Base-by-base conservation (phyloP, 2,113 vertebrate species). In the Pituophis catenifer region DNA sequence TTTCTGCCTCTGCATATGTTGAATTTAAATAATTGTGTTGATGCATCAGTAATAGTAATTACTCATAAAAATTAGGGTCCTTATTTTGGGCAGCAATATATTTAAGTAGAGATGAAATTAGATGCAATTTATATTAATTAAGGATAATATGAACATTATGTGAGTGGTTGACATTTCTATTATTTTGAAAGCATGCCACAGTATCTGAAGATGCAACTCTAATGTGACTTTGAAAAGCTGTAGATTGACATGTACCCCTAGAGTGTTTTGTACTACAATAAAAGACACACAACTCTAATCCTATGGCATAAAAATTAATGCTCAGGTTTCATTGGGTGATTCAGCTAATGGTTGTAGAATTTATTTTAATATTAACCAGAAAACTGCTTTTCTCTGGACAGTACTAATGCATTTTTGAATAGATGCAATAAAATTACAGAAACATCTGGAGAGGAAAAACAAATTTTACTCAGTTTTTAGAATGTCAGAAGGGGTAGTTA, bases 1-100 rank as follows among this genome's bases (percentile, higher is more conserved):
- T 95, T 96, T 93, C 96, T 97, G 95, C 93, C 93, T 96, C 95
- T 95, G 94, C 94, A 96, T 97, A 96, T 93, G 96, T 96, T 96
- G 96, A 96, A 97, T 96, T 96, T 97, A 97, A 96, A 96, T 96
- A 97, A 97, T 97, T 97, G 95, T 96, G 95, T 97, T 97, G 95
- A 97, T 96, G 94, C 96, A 96, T 96, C 95, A 96, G 94, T 97
- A 98, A 95, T 96, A 96, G 95, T 96, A 95, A 96, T 96, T 96
- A 94, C 95, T 97, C 96, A 96, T 97, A 95, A 97, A 97, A 97
- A 97, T 97, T 97, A 97, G 95, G 95, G 94, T 96, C 94, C 93
- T 94, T 96, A 97, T 97, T 97, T 95, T 97, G 96, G 96, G 96
- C 96, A 97, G 93, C 94, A 95, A 94, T 96, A 93, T 97, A 94